phyloP scores from a whole-genome alignment of 53 echinoderm and acorn worm species.

The Henricia sp. region DNA sequence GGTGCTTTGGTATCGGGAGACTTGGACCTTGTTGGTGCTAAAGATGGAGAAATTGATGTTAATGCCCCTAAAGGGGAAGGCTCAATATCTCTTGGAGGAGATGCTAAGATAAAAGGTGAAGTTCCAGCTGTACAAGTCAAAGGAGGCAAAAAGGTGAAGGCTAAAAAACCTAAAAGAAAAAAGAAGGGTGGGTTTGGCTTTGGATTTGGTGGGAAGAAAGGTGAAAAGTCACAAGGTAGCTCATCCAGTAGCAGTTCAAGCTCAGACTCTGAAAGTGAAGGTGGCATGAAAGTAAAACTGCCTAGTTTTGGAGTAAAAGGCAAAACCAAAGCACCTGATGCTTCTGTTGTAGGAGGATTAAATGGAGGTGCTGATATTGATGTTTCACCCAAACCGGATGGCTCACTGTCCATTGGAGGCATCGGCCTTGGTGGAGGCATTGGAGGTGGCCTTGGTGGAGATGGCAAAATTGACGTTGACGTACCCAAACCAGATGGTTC shows the following conservation, averaged over 20 bases:
- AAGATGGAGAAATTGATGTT: conserved; percentile 45
- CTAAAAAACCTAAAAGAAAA: conserved; percentile 50
- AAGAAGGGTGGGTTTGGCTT: conserved; percentile 28
- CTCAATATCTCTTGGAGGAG: conserved; percentile 27
- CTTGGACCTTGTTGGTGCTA: conserved; percentile 27
- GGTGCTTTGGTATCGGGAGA: conserved; percentile 42
- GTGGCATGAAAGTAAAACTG: conserved; percentile 31
- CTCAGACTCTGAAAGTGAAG: conserved; percentile 24
- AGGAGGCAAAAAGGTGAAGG: conserved; percentile 10
- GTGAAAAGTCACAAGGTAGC: conserved; percentile 3
- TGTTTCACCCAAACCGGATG: neutral
- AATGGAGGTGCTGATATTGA: conserved; percentile 38
- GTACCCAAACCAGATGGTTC: too few species aligned
- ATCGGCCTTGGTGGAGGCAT: too few species aligned
- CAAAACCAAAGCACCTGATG: conserved; percentile 32
- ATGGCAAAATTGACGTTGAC: too few species aligned
- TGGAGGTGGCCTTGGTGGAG: neutral
- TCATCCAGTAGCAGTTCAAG: conserved; percentile 45
- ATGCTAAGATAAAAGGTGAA: conserved; percentile 17
- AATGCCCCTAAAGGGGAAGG: neutral
- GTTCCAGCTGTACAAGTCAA: conserved; percentile 37
- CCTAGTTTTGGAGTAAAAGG: conserved; percentile 35
- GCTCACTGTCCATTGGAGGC: neutral
- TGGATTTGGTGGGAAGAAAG: conserved; percentile 24
- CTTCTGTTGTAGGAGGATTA: conserved; percentile 47